Conservation (phyloP, 2,888 invertebrate genomes). For the Drosophila meridiana region DNA sequence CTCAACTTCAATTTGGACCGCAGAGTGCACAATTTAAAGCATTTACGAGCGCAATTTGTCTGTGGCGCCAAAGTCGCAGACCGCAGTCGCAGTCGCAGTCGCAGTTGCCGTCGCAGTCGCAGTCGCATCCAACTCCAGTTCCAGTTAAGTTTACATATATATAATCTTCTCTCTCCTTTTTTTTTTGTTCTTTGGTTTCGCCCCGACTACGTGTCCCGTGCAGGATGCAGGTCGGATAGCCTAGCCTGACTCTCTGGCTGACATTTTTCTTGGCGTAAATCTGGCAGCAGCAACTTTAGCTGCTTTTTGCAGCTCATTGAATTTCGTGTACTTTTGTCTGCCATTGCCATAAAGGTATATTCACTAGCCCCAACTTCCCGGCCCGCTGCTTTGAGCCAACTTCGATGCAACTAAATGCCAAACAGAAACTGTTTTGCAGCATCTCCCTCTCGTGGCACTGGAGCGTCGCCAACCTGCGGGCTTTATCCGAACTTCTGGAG, state of each 20-base stretch:
- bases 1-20: slow-evolving; percentile 69
- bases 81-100: slow-evolving; percentile 66
- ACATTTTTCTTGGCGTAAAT: slow-evolving; percentile 79
- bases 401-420: slow-evolving; percentile 64
- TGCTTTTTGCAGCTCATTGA: slow-evolving; percentile 80
- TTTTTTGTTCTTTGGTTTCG: slow-evolving; percentile 16
- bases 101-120: slow-evolving; percentile 16
- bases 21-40: slow-evolving; percentile 74
- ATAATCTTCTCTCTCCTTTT: slow-evolving; percentile 9
- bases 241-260: slow-evolving; percentile 35
- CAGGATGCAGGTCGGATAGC: slow-evolving; percentile 41
- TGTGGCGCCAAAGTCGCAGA: slow-evolving; percentile 54
- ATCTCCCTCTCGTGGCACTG: slow-evolving; percentile 22
- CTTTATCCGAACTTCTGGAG: slow-evolving; percentile 56
- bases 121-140: slow-evolving; percentile 65
- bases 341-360: slow-evolving; percentile 69
- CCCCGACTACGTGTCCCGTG: slow-evolving; percentile 26
- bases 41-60: slow-evolving; percentile 79
- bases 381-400: slow-evolving; percentile 39
- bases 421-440: slow-evolving; percentile 62
- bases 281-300: slow-evolving; percentile 74
- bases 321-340: slow-evolving; percentile 78
- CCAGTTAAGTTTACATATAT: slow-evolving; percentile 49
- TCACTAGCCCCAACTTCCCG: slow-evolving; percentile 5
- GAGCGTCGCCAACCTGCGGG: slow-evolving; percentile 61